Base-by-base conservation (phyloP, 2,797 vertebrate species). In the Lithobates pipiens region DNA sequence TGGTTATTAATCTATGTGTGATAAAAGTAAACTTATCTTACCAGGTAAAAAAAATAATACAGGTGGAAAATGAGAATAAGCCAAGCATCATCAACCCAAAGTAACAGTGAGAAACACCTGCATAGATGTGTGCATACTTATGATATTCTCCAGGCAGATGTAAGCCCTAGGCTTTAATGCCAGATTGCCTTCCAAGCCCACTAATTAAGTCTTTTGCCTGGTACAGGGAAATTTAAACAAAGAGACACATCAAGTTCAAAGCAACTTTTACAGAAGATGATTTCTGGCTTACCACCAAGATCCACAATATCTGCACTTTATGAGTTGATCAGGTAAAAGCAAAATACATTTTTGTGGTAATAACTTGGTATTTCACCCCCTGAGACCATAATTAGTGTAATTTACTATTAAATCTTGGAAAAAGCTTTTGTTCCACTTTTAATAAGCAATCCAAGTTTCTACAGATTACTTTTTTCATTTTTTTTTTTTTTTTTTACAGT, bases 211-310 rank as follows among this genome's bases (percentile, higher is more conserved):
- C 84, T 80, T 89, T 91, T 90, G 87, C 90, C 84, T 77, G 85
- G 88, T 77, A 85, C 86, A 88, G 75, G 90, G 91, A 90, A 90
- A 89, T 91, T 80, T 87, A 92, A 91, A 93, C 86, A 89, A 91
- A 92, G 69, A 81, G 87, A 76, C 86, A 13, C 85, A 80, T 85
- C 84, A 86, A 83, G 84, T 91, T 93, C 90, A 90, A 92, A 91
- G 87, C 82, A 78, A 87, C 86, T 88, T 89, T 75, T 88, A 88
- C 89, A 86, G 86, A 79, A 77, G 90, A 91, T 63, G 85, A 61
- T 86, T 88, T 88, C 88, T 91, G 90, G 89, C 91, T 85, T 85
- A 9, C 85, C n/a, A 91, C 90, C 90, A 89, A 90, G 90, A 85
- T 91, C 86, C 81, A 89, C 84, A 92, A 87, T 89, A 91, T 88